Conservation (phyloP, 2,113 vertebrate genomes). For the Arvicanthis niloticus region DNA sequence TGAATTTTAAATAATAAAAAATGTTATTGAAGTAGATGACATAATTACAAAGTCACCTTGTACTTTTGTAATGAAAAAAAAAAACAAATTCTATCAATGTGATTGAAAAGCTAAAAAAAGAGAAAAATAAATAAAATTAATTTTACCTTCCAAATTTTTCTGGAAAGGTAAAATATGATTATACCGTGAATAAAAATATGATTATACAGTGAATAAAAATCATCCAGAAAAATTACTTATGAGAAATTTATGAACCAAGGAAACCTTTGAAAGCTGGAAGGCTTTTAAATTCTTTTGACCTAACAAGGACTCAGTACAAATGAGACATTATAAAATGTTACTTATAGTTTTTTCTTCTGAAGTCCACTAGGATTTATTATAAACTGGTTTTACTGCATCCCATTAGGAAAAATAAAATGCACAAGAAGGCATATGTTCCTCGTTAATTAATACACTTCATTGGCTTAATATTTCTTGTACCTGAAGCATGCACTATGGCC, state of each 20-base stretch:
- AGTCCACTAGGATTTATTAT: constrained; percentile 49
- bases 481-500: constrained; percentile 14
- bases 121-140: not conserved
- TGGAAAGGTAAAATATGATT: not conserved
- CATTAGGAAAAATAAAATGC: constrained; percentile 56
- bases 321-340: constrained; percentile 58
- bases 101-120: not conserved
- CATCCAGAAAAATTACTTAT: not conserved
- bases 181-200: not conserved
- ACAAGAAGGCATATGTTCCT: not conserved
- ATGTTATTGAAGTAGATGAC: not conserved
- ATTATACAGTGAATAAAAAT: not conserved
- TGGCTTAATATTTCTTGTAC: constrained; percentile 58
- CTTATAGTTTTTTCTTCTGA: not conserved
- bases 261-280: not conserved
- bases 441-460: constrained; percentile 45
- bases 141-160: constrained; percentile 6
- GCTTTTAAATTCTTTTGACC: constrained; percentile 33
- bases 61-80: not conserved
- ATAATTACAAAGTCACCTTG: not conserved
- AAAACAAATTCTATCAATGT: not conserved
- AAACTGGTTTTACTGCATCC: constrained; percentile 47
- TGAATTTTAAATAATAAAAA: constrained; percentile 19
- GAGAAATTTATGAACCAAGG: constrained; percentile 34
- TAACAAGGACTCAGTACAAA: constrained; percentile 6